phyloP scores from a whole-genome alignment of 1,140 invertebrate species.

The Lepidurus couesii region DNA sequence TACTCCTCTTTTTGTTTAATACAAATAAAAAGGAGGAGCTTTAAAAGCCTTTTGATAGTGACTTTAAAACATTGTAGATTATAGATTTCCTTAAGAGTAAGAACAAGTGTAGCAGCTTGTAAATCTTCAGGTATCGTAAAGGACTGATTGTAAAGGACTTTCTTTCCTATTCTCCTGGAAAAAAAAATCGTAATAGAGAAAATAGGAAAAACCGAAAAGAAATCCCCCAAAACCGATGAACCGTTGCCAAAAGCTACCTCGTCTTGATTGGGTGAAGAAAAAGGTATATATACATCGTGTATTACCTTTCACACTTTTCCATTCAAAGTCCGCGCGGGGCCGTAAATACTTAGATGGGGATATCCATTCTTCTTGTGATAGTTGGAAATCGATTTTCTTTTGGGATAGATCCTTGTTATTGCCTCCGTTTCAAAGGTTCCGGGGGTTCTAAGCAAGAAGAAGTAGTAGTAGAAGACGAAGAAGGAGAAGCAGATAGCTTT shows the following conservation, averaged over 20 bases:
- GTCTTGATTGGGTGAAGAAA: constrained; percentile 8
- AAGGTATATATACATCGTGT: background rate
- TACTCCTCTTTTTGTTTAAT: background rate
- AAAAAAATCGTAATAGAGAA: background rate
- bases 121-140: no score
- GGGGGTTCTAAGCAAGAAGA: no score
- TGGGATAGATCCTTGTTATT: background rate
- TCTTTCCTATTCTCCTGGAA: no score
- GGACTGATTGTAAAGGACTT: no score
- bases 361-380: constrained; percentile 22
- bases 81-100: no score
- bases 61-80: no score
- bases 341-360: background rate
- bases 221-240: background rate
- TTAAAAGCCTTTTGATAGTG: no score
- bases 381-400: constrained; percentile 19
- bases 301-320: background rate
- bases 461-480: no score
- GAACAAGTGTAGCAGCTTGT: no score
- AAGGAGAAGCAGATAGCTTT: background rate
- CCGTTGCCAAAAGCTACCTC: constrained; percentile 10
- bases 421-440: background rate
- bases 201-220: background rate
- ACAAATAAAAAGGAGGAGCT: no score
- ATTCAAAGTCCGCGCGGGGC: background rate